phyloP scores from a whole-genome alignment of 2,888 invertebrate species.

The Cybosia mesomella region DNA sequence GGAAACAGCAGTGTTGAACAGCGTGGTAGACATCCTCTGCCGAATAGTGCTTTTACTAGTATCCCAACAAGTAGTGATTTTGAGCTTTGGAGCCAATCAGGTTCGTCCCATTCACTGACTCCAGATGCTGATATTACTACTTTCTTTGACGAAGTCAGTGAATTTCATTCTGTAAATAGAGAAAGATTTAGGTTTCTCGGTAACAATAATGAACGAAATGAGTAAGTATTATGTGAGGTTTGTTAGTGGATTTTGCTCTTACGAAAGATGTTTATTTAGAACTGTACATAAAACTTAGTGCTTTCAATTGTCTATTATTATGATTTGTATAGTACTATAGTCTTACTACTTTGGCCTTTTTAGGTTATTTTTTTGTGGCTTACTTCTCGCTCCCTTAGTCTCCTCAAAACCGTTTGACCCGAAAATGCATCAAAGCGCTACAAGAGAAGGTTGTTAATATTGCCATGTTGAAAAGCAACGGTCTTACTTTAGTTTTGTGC shows the following conservation, averaged over 20 bases:
- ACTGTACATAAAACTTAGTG: background rate
- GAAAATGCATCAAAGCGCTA: no score
- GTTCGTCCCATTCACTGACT: conserved; percentile 19
- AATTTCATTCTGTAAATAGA: conserved; percentile 35
- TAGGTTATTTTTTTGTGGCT: background rate
- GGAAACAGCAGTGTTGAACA: conserved; percentile 14
- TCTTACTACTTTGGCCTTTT: background rate
- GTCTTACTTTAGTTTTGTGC: background rate
- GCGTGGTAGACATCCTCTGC: conserved; percentile 17
- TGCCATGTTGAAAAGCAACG: background rate
- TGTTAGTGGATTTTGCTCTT: background rate
- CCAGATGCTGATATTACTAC: conserved; percentile 25
- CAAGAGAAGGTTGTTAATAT: background rate
- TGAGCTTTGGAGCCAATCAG: conserved; percentile 50
- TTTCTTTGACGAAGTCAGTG: conserved; percentile 29
- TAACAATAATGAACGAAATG: conserved; percentile 41
- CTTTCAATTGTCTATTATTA: background rate
- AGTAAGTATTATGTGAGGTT: conserved; percentile 37
- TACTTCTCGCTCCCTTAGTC: background rate
- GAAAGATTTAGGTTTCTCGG: conserved; percentile 38
- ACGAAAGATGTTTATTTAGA: background rate
- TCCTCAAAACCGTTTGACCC: no score
- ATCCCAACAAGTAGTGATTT: conserved; percentile 54
- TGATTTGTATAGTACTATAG: background rate
- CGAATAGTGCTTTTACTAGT: conserved; percentile 33